Evolutionary conservation across 2,113 vertebrate species (phyloP), one percentile per base, ranked within the genome.

Genomic region (Nothobranchius furzeri): DNA sequence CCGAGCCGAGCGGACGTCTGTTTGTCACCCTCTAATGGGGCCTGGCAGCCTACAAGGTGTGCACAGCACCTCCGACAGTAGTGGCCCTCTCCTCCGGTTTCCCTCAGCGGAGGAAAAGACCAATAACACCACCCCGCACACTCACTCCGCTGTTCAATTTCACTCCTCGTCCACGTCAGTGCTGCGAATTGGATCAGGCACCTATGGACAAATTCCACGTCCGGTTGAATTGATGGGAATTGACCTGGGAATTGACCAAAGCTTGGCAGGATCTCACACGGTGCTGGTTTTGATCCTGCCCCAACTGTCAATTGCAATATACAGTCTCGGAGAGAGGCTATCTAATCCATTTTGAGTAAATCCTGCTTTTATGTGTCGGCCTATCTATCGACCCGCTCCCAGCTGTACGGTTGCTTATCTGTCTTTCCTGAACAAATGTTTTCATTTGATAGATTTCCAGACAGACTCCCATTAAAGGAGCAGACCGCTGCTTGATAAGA

Each of bases 21-120:
- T 85, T 91, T 86, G 90, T 88, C 85, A 90, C 87, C 80, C 73
- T 86, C 88, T 90, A 92, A 91, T 86, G 83, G 77, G 83, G 69
- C 85, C 51, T 82, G 88, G 86, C 90, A 90, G 85, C 73, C 75
- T 83, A 88, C 87, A 85, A 83, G 86, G 87, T 85, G 87, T 76
- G 78, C 83, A 74, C 75, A 67, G 68, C 86, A 72, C 81, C 85
- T 85, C 76, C 30, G 82, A 82, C 79, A 89, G 82, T n/a, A 80
- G 82, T 67, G 70, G 81, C 81, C 84, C 53, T 82, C 84, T 77
- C 71, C 77, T 37, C 65, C 65, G 52, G 71, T 82, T 76, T 82
- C 62, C 66, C 77, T 87, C 79, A 2, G 73, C 9, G 49, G 57
- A 79, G 87, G 87, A 89, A 89, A 84, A 89, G 85, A 88, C 85